Conservation (phyloP, 1,140 invertebrate species). For the Metopolophium dirhodum region DNA sequence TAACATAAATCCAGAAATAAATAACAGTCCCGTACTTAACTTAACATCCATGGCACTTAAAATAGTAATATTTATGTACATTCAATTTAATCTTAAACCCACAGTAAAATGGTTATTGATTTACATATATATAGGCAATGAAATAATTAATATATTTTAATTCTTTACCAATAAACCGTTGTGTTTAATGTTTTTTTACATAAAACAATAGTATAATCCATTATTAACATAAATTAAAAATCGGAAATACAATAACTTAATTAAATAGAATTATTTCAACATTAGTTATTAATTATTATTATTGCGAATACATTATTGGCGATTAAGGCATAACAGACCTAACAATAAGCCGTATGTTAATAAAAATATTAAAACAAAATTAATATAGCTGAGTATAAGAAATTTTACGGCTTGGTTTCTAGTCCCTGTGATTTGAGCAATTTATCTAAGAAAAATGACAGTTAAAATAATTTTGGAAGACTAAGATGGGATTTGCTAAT, state of each 20-base stretch:
- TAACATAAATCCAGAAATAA: constrained; percentile 23
- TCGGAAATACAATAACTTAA: neutral
- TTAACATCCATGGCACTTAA: constrained; percentile 50
- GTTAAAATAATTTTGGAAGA: constrained; percentile 22
- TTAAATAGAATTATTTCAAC: neutral
- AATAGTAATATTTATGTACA: constrained; percentile 35
- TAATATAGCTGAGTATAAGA: neutral
- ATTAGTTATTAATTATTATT: neutral
- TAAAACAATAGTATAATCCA: constrained; percentile 8
- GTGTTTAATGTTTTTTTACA: neutral
- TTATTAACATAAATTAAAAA: neutral
- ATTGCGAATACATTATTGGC: constrained; percentile 1
- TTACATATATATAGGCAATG: neutral
- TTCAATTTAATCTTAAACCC: neutral
- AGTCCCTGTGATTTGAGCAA: constrained; percentile 23
- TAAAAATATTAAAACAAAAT: neutral
- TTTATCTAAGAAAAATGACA: neutral
- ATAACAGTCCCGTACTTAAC: constrained; percentile 46
- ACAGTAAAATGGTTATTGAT: neutral
- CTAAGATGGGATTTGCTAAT: neutral
- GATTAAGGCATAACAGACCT: neutral
- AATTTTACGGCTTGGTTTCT: neutral
- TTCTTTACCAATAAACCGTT: constrained; percentile 1
- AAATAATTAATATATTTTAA: neutral
- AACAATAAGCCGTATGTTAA: neutral